These are phyloP conservation scores for Euleptes europaea DNA, from an alignment of 2,113 vertebrate species.

Conservation along the genomic window DNA sequence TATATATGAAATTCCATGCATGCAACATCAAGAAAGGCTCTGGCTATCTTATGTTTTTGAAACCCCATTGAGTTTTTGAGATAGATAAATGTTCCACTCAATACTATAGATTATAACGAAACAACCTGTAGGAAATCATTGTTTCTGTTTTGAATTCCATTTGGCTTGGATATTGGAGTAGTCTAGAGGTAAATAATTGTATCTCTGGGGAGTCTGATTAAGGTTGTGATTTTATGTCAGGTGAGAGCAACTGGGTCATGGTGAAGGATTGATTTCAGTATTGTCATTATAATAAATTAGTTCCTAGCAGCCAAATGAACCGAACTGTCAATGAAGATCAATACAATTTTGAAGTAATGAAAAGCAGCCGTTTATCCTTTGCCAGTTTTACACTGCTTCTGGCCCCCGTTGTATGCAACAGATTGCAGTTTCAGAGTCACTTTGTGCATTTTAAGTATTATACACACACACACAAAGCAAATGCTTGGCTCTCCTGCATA, in stretches of 20 bases:
- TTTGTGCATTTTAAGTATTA: too few species aligned
- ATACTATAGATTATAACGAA: neutral
- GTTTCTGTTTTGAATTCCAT: conserved; percentile 24
- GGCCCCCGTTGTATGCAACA: neutral
- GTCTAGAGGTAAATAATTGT: conserved; percentile 44
- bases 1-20: neutral
- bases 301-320: conserved; percentile 26
- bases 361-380: conserved; percentile 28
- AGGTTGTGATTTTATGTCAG: conserved; percentile 42
- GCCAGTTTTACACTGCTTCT: neutral
- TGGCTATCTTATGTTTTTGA: neutral
- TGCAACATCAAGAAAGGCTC: neutral
- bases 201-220: conserved; percentile 35
- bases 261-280: conserved; percentile 24
- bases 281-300: conserved; percentile 35
- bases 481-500: neutral
- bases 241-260: conserved; percentile 34
- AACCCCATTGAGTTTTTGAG: neutral
- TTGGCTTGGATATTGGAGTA: conserved; percentile 21
- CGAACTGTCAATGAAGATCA: conserved; percentile 42
- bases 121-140: conserved; percentile 16
- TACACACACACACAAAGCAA: neutral
- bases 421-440: neutral
- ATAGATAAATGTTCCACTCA: neutral
- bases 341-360: conserved; percentile 32